Percentiles rank a stretch among this genome's conserved stretches.
Conservation (phyloP, 1,140 invertebrate genomes). For the Spodoptera litura region DNA sequence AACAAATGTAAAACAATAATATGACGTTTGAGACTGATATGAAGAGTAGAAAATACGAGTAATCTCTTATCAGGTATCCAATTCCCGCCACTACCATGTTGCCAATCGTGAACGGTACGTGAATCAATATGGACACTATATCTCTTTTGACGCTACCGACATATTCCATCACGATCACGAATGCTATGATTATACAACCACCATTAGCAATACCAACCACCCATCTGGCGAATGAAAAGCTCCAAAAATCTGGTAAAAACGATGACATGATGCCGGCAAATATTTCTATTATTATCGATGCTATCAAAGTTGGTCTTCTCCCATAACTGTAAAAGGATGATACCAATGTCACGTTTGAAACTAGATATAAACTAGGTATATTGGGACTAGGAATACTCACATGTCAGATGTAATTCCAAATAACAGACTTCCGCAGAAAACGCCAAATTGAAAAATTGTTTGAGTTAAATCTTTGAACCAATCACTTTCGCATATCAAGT, state of each 20-base stretch:
- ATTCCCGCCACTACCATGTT: conserved; percentile 84
- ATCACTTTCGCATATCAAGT: conserved; percentile 89
- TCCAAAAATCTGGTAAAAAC: conserved; percentile 88
- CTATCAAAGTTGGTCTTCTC: conserved; percentile 86
- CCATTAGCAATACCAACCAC: conserved; percentile 87
- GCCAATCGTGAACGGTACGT: conserved; percentile 87
- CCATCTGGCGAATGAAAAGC: conserved; percentile 88
- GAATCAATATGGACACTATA: conserved; percentile 87
- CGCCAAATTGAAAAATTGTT: conserved; percentile 80
- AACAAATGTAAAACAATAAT: conserved; percentile 87
- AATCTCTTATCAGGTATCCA: conserved; percentile 86
- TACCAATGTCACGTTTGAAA: neutral
- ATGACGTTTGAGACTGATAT: conserved; percentile 85
- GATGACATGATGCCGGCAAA: conserved; percentile 87
- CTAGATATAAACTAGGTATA: neutral
- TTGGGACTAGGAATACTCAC: conserved; percentile 55
- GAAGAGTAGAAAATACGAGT: conserved; percentile 85
- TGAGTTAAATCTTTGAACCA: conserved; percentile 90
- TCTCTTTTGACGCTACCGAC: conserved; percentile 85
- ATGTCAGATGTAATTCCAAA: conserved; percentile 81
- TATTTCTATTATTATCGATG: conserved; percentile 87
- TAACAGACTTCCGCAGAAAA: conserved; percentile 75
- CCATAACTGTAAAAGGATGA: conserved; percentile 85
- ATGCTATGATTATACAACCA: conserved; percentile 88
- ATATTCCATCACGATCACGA: conserved; percentile 86